A percentile compares a stretch with the other conserved stretches of the same genome.
These are phyloP conservation scores for Hippocampus comes DNA, from an alignment of 2,113 vertebrate species.

Conservation along the genomic window DNA sequence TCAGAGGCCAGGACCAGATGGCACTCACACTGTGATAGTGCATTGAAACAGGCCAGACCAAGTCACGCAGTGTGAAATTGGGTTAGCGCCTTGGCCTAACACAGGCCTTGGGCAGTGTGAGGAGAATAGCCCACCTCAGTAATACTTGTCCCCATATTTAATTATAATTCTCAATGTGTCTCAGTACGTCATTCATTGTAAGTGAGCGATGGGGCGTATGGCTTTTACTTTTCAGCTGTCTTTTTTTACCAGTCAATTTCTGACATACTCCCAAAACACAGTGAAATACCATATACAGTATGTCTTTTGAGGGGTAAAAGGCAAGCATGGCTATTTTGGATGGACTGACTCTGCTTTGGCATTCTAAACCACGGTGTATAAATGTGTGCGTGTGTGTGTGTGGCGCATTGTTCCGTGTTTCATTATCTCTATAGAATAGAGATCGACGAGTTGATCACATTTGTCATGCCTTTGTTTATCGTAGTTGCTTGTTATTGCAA, in stretches of 20 bases:
- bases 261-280: slow-evolving; percentile 30
- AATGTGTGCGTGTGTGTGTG: background rate
- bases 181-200: slow-evolving; percentile 51
- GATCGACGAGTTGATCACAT: too few relatives aligned
- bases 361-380: slow-evolving; percentile 31
- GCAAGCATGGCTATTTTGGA: slow-evolving; percentile 34
- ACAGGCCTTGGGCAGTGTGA: slow-evolving; percentile 61
- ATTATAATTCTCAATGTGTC: slow-evolving; percentile 63
- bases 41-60: slow-evolving; percentile 65
- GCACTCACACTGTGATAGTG: slow-evolving; percentile 62
- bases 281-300: slow-evolving; percentile 26
- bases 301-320: slow-evolving; percentile 26
- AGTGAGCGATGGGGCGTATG: slow-evolving; percentile 45
- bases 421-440: too few relatives aligned
- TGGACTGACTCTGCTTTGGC: slow-evolving; percentile 34
- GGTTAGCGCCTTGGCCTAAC: slow-evolving; percentile 74
- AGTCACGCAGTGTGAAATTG: slow-evolving; percentile 78
- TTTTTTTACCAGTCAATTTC: slow-evolving; percentile 31
- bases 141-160: slow-evolving; percentile 60
- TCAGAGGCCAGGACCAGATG: slow-evolving; percentile 74
- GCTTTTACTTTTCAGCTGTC: slow-evolving; percentile 41
- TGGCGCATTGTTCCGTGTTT: too few relatives aligned
- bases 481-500: too few relatives aligned
- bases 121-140: slow-evolving; percentile 59
- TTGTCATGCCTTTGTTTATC: too few relatives aligned